These are phyloP conservation scores for Benitochromis conjunctus DNA, from an alignment of 2,113 vertebrate genomes.

Conservation along the genomic window DNA sequence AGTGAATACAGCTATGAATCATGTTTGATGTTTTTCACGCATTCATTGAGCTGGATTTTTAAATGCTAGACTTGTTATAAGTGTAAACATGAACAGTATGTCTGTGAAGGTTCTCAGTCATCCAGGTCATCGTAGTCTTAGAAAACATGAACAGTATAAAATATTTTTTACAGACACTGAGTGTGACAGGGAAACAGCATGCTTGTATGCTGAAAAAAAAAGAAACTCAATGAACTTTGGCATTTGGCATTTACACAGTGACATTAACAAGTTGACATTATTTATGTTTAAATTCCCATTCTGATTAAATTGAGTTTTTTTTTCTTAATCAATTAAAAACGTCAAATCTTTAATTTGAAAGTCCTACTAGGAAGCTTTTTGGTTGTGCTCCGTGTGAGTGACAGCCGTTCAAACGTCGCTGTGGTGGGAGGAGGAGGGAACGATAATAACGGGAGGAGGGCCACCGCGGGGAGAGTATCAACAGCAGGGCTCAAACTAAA, in stretches of 20 bases:
- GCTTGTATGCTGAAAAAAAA: neutral
- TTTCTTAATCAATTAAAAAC: neutral
- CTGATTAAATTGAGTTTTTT: neutral
- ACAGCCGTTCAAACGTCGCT: neutral
- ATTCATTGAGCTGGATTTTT: neutral
- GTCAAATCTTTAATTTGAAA: slow-evolving; percentile 35
- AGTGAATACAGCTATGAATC: neutral
- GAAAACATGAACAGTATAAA: neutral
- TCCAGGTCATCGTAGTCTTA: no score
- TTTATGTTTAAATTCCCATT: neutral
- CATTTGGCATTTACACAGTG: neutral
- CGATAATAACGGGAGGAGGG: slow-evolving; percentile 36
- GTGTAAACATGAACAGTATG: neutral
- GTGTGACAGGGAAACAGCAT: neutral
- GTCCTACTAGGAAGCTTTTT: neutral
- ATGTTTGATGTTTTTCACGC: neutral
- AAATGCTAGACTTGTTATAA: neutral
- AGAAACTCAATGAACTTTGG: neutral
- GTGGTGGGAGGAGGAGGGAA: slow-evolving; percentile 11
- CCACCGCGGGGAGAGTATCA: slow-evolving; percentile 4
- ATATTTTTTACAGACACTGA: neutral
- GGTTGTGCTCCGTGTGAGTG: accelerated
- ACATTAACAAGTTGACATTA: neutral
- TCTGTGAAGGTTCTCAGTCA: no score
- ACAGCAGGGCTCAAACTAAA: slow-evolving; percentile 17